Percentiles rank a stretch among this genome's conserved stretches.
Conservation (phyloP, 2,888 invertebrate genomes). For the Eumerus sabulonum region DNA sequence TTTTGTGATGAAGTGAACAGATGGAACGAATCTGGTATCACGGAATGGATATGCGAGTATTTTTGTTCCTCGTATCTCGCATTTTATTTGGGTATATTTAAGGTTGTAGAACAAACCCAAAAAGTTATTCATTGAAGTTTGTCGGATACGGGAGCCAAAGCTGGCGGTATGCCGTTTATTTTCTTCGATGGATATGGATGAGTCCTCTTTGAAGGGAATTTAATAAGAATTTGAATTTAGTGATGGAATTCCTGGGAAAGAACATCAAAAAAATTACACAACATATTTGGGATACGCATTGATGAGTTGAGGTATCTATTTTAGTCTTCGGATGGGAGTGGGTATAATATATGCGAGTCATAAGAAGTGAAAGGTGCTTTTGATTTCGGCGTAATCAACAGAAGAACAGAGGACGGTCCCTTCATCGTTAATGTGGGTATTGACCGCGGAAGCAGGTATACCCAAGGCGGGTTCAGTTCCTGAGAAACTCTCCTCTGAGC, state of each 20-base stretch:
- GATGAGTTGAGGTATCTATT: slow-evolving; percentile 9
- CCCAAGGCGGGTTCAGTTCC: too few relatives aligned
- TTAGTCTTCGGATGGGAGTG: too few relatives aligned
- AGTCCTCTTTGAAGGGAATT: slow-evolving; percentile 39
- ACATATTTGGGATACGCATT: slow-evolving; percentile 41
- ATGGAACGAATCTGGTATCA: slow-evolving; percentile 44
- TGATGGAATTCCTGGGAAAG: slow-evolving; percentile 31
- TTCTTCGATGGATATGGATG: slow-evolving; percentile 22
- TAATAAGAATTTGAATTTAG: slow-evolving; percentile 59
- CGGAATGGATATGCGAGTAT: slow-evolving; percentile 8
- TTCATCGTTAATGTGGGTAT: too few relatives aligned
- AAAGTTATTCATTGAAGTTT: slow-evolving; percentile 60
- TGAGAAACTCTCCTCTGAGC: too few relatives aligned
- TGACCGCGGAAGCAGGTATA: too few relatives aligned
- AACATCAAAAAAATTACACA: slow-evolving; percentile 52
- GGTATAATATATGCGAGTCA: too few relatives aligned
- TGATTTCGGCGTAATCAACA: too few relatives aligned
- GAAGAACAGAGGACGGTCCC: too few relatives aligned
- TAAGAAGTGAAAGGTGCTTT: too few relatives aligned
- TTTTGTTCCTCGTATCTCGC: neutral
- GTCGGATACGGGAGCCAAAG: neutral
- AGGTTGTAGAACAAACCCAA: slow-evolving; percentile 53
- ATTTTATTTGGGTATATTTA: neutral
- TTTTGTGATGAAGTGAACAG: slow-evolving; percentile 49
- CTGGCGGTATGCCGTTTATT: slow-evolving; percentile 13